Base-by-base conservation (phyloP, 1,140 invertebrate species). In the Bombus sylvicola region DNA sequence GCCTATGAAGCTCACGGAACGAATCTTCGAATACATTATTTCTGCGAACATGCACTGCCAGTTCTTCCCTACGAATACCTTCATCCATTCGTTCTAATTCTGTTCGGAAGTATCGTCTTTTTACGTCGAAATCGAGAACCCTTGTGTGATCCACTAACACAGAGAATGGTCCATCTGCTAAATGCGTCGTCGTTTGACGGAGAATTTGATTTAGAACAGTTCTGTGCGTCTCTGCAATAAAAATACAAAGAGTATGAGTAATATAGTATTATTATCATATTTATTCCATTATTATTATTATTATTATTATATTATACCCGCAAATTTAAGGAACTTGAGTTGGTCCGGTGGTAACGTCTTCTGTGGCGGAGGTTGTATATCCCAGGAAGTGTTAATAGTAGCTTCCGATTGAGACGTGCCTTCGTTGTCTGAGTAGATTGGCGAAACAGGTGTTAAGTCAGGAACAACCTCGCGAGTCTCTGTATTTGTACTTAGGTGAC, bases 171-270 rank as follows among this genome's bases (percentile, higher is more conserved):
- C 98, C 98, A 92, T 98, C 98, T 15, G 98, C 97, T 25, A 99
- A 95, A 91, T 98, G 98, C 3, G 97, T 97, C 0, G 97, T 98
- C 4, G 97, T 98, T 95, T 98, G 98, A 10, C 98, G 96, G 43
- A 99, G 95, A 82, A 99, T 99, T 95, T 99, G 98, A 91, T 99
- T 99, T 22, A 99, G 95, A 47, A 99, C 98, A 18, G 98, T 98
- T 79, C 98, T 96, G 94, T 99, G 98, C 77, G 97, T 98, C 95
- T 99, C 98, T 97, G 92, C 37, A 89, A 93, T 89, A 84, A 89
- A 87, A 43, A 57, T 1, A 15, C 3, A 28, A 43, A 79, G 90
- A 47, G 73, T 68, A 74, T 8, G 53, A 66, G 22, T 74, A 28
- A 13, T 62, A 62, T 1, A 28, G 59, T 59, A 77, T 5, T 74